Conservation (phyloP, 1,140 invertebrate species). For the Fopius arisanus region DNA sequence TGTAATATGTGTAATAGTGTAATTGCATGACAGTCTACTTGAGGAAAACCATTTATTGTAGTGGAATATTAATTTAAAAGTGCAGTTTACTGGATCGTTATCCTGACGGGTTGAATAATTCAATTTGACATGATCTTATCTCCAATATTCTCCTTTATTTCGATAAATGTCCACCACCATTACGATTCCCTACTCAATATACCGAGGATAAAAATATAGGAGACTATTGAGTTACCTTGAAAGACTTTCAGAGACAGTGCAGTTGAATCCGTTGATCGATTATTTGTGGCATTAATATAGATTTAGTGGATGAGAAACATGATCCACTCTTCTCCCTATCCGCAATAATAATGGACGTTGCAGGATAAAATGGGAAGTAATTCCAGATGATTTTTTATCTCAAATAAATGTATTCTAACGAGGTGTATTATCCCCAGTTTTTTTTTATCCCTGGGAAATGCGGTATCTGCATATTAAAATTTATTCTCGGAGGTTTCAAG, state of each 20-base stretch:
- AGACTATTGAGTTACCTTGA: not conserved
- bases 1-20: no score
- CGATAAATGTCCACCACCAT: not conserved
- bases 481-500: slow-evolving; percentile 2
- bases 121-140: not conserved
- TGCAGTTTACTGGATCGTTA: no score
- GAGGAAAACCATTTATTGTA: not conserved
- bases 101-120: not conserved
- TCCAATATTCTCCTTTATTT: not conserved
- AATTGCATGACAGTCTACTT: no score
- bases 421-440: not conserved
- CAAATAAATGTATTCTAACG: not conserved
- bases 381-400: not conserved
- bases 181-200: not conserved
- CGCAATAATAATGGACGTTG: not conserved
- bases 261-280: not conserved
- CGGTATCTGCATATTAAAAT: slow-evolving; percentile 17
- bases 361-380: not conserved
- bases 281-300: not conserved
- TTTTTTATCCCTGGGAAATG: not conserved
- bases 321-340: not conserved
- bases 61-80: not conserved
- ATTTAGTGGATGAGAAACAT: not conserved
- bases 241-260: not conserved
- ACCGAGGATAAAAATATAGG: not conserved